These are phyloP conservation scores for Lophius piscatorius DNA, from an alignment of 2,113 vertebrate species.

Conservation along the genomic window DNA sequence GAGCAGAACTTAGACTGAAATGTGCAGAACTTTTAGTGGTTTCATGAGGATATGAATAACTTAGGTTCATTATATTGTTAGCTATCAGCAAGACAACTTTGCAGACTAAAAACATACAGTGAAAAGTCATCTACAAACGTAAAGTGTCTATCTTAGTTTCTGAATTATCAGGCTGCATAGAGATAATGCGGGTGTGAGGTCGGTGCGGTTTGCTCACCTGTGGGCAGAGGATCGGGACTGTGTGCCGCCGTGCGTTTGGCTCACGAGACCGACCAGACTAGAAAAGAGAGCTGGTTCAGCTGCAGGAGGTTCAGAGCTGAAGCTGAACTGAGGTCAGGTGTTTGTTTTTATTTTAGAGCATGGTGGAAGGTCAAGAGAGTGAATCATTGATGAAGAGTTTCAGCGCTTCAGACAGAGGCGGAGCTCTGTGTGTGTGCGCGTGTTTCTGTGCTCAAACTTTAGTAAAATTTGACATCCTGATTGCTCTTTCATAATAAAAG, in stretches of 20 bases:
- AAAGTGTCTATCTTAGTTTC: no score
- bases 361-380: slow-evolving; percentile 39
- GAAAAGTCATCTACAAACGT: no score
- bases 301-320: slow-evolving; percentile 1
- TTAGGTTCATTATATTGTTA: no score
- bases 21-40: no score
- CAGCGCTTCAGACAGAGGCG: not conserved
- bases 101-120: no score
- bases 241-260: not conserved
- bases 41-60: no score
- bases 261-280: no score
- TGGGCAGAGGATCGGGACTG: slow-evolving; percentile 4
- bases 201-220: slow-evolving; percentile 48
- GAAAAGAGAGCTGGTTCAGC: no score
- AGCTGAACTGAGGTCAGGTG: slow-evolving; percentile 21
- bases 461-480: not conserved
- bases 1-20: no score
- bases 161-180: no score
- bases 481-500: slow-evolving; percentile 42
- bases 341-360: not conserved
- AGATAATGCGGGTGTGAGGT: not conserved
- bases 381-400: slow-evolving; percentile 67
- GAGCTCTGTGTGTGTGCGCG: not conserved
- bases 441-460: not conserved
- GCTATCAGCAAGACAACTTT: no score